Conservation (phyloP, 2,888 invertebrate genomes). For the Mythimna vitellina region DNA sequence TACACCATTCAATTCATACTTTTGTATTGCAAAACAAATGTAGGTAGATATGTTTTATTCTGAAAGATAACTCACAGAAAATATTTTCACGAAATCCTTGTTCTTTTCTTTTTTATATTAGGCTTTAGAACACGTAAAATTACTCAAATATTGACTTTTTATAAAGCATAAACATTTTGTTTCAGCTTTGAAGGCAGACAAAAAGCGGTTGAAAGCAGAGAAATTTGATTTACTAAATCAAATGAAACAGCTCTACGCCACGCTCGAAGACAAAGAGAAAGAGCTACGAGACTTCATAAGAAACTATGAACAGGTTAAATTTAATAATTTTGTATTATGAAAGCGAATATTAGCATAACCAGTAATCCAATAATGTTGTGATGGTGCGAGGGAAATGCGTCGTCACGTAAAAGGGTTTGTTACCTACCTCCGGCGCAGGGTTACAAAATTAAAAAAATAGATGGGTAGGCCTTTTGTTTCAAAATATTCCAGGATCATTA, state of each 20-base stretch:
- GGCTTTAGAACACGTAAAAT: constrained; percentile 1
- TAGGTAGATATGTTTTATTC: constrained; percentile 13
- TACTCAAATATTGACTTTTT: constrained; percentile 22
- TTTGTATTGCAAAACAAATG: constrained; percentile 13
- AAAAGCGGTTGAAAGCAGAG: constrained; percentile 97
- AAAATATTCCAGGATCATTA: constrained; percentile 50
- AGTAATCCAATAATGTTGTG: constrained; percentile 47
- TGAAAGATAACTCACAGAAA: not conserved
- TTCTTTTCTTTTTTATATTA: not conserved
- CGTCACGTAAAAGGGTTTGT: constrained; percentile 45
- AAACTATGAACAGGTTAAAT: constrained; percentile 96
- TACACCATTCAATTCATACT: constrained; percentile 40
- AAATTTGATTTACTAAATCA: constrained; percentile 98
- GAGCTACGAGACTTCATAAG: constrained; percentile 98
- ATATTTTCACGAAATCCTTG: constrained; percentile 14
- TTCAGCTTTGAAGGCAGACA: constrained; percentile 95
- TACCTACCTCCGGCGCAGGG: constrained; percentile 27
- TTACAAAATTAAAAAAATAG: constrained; percentile 43
- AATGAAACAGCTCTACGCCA: constrained; percentile 98
- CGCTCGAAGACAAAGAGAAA: constrained; percentile 98
- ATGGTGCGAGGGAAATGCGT: constrained; percentile 35
- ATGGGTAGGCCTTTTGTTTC: constrained; percentile 41
- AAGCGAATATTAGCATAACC: constrained; percentile 36
- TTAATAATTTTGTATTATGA: constrained; percentile 44
- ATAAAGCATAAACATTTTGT: constrained; percentile 67